A percentile compares a stretch with the other conserved stretches of the same genome.
These are phyloP conservation scores for Gallinago media DNA, from an alignment of 2,113 vertebrate species.

Conservation along the genomic window DNA sequence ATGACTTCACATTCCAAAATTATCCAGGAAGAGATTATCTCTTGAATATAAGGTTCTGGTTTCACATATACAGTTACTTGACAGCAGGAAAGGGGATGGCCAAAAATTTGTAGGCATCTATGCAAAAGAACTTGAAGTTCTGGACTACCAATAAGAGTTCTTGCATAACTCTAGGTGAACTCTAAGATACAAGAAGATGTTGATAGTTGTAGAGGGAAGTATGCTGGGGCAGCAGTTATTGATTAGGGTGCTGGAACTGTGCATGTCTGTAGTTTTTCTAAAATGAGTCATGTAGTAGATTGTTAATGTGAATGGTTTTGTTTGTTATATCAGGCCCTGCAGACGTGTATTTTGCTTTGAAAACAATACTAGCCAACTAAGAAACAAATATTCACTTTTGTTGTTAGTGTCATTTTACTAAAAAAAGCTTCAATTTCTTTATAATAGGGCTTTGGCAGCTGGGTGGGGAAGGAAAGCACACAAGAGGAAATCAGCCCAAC, in stretches of 20 bases:
- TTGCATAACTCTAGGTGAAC: not conserved
- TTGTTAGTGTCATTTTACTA: not conserved
- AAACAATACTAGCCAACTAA: not conserved
- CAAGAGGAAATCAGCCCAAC: conserved; percentile 35
- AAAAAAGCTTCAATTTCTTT: not conserved
- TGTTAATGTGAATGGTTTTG: not conserved
- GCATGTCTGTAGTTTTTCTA: not conserved
- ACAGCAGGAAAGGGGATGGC: not conserved
- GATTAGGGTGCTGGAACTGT: not conserved
- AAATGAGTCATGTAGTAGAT: not conserved
- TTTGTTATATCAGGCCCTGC: not conserved
- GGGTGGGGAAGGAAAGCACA: conserved; percentile 27
- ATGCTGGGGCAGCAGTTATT: not conserved
- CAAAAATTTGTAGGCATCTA: not conserved
- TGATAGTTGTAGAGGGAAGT: not conserved
- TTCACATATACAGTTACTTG: not conserved
- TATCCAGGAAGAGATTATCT: not conserved
- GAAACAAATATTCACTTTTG: not conserved
- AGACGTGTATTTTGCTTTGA: not conserved
- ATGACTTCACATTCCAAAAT: not conserved
- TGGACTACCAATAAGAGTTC: not conserved
- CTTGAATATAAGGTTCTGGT: not conserved
- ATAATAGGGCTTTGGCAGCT: not conserved
- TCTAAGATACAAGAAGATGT: not conserved
- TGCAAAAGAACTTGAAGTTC: not conserved